Conservation (phyloP, 2,888 invertebrate species). For the Epistrophe grossulariae region DNA sequence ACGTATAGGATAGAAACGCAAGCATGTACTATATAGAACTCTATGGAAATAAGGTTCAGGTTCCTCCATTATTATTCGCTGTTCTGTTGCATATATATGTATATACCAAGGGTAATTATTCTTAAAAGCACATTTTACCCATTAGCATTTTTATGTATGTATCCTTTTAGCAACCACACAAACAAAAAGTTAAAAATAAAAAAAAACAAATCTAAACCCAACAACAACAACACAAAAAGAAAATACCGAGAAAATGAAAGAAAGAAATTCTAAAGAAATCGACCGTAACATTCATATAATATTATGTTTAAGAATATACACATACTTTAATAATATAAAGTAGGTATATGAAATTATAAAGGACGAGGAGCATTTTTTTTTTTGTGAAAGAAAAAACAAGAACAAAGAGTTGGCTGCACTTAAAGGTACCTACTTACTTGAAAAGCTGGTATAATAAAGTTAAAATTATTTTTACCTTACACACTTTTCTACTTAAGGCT, state of each 20-base stretch:
- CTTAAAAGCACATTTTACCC: conserved; percentile 77
- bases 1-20: background rate
- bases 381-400: background rate
- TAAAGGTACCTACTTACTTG: conserved; percentile 16
- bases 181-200: conserved; percentile 9
- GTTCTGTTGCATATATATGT: conserved; percentile 60
- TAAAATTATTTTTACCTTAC: conserved; percentile 32
- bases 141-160: conserved; percentile 76
- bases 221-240: conserved; percentile 4
- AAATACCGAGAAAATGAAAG: conserved; percentile 11
- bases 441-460: conserved; percentile 37
- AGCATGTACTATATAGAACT: conserved; percentile 22
- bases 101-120: conserved; percentile 76
- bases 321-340: background rate
- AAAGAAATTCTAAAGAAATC: conserved; percentile 54
- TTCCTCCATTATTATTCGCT: conserved; percentile 64
- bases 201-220: conserved; percentile 10
- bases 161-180: conserved; percentile 62
- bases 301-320: conserved; percentile 16
- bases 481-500: conserved; percentile 30
- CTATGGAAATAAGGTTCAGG: conserved; percentile 45
- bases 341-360: conserved; percentile 17
- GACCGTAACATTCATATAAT: conserved; percentile 44
- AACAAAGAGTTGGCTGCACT: conserved; percentile 40
- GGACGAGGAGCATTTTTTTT: background rate